Conservation (phyloP, 2,888 invertebrate genomes). For the Tortricodes alternella region DNA sequence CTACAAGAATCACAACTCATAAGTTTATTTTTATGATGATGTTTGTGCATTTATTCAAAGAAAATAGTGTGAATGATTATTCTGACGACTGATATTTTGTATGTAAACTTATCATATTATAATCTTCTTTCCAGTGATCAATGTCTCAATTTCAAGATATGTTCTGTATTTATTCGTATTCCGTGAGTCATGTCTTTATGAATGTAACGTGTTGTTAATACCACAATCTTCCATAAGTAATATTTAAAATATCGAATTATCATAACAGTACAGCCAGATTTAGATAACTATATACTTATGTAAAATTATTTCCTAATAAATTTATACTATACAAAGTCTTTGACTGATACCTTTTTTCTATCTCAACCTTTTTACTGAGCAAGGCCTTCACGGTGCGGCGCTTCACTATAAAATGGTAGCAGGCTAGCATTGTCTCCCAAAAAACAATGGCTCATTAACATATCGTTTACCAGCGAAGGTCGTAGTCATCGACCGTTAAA, state of each 20-base stretch:
- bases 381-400: neutral
- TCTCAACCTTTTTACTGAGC: too few species aligned
- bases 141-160: neutral
- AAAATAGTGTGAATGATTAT: neutral
- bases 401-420: neutral
- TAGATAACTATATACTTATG: slow-evolving; percentile 44
- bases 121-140: neutral
- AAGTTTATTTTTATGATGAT: neutral
- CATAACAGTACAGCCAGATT: slow-evolving; percentile 36
- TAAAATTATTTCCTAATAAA: slow-evolving; percentile 46
- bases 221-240: slow-evolving; percentile 1
- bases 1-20: slow-evolving; percentile 2
- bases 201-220: neutral
- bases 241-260: neutral
- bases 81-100: neutral
- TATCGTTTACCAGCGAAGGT: slow-evolving; percentile 9
- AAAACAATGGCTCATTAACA: slow-evolving; percentile 23
- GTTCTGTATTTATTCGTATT: neutral
- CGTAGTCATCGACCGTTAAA: neutral
- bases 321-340: slow-evolving; percentile 39
- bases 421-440: neutral
- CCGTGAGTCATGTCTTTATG: neutral
- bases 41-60: neutral
- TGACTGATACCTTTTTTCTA: slow-evolving; percentile 7
- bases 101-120: neutral